Evolutionary conservation across 2,113 vertebrate genomes (phyloP), one percentile per base, ranked within the genome.

Genomic region (Hippoglossus stenolepis): DNA sequence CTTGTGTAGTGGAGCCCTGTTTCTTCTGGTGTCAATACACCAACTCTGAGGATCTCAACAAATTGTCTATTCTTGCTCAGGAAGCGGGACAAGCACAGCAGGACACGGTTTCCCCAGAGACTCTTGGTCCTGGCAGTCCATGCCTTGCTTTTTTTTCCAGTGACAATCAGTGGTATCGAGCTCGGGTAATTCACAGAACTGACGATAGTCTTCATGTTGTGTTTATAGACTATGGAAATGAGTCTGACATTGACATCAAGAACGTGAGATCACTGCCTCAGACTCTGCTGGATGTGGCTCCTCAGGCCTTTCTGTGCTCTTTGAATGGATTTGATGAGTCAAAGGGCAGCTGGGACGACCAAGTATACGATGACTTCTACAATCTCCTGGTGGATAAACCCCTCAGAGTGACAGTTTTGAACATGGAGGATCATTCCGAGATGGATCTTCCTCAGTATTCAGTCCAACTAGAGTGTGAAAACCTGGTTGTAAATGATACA

Each of bases 11-110:
- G 0, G 90, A 92, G 13, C 97, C 97, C 4, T 86, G 91, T 51
- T 95, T 92, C 80, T 98, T 98, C 77, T 98, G 97, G 97, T 96
- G 96, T 89, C 93, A 93, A 31, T 86, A 90, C 62, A 84, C 90
- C 2, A 84, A 95, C 76, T 82, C 83, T 0, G 85, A 93, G 49
- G 84, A 89, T 0, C 87, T 96, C 21, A 68, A 65, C 18, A 85
- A 80, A 60, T 69, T 98, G 1, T 88, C 94, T 1, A 63, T 23
- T 28, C 84, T 95, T 76, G 89, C 95, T 56, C 88, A 95, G 67
- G 89, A 90, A 59, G 87, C 83, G 2, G 94, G 93, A 77, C 90
- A 89, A 14, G 35, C 75, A 18, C 80, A 76, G n/a, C 63, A 67
- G 6, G 58, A 15, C 79, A 35, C 0, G 0, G 68, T 20, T 24